Evolutionary conservation across 2,888 invertebrate genomes (phyloP).

Genomic region (Euzophera pinguis): DNA sequence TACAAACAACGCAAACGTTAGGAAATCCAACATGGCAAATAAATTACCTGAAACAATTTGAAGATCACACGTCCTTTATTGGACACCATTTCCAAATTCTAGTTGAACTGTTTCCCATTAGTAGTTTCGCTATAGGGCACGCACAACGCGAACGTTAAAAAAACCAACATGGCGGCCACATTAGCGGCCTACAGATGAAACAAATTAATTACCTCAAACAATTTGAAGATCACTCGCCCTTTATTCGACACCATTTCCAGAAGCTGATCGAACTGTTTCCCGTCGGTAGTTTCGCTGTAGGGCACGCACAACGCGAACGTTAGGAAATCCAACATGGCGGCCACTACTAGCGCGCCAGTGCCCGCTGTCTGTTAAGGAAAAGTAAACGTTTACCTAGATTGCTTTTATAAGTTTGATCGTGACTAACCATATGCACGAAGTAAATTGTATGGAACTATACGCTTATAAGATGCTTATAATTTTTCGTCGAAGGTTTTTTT

Average conservation of each 20-base stretch:
- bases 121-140: constrained; percentile 99
- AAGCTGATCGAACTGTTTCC: constrained; percentile 95
- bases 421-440: too few species aligned
- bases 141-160: constrained; percentile 97
- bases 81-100: constrained; percentile 95
- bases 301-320: constrained; percentile 99
- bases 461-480: too few species aligned
- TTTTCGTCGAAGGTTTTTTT: too few species aligned
- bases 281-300: constrained; percentile 99
- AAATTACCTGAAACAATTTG: constrained; percentile 89
- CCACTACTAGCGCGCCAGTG: constrained; percentile 96
- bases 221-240: constrained; percentile 93
- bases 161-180: constrained; percentile 89
- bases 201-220: constrained; percentile 85
- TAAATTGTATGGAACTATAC: too few species aligned
- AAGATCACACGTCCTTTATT: constrained; percentile 94
- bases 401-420: too few species aligned
- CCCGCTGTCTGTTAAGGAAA: constrained; percentile 84
- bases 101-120: constrained; percentile 97
- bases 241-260: constrained; percentile 96
- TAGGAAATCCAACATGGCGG: constrained; percentile 98
- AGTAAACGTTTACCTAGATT: neutral
- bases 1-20: too few species aligned
- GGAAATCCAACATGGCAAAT: too few species aligned
- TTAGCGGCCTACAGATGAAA: neutral